phyloP scores from a whole-genome alignment of 2,888 invertebrate genomes.

The Mongoloraphidia duomilia region DNA sequence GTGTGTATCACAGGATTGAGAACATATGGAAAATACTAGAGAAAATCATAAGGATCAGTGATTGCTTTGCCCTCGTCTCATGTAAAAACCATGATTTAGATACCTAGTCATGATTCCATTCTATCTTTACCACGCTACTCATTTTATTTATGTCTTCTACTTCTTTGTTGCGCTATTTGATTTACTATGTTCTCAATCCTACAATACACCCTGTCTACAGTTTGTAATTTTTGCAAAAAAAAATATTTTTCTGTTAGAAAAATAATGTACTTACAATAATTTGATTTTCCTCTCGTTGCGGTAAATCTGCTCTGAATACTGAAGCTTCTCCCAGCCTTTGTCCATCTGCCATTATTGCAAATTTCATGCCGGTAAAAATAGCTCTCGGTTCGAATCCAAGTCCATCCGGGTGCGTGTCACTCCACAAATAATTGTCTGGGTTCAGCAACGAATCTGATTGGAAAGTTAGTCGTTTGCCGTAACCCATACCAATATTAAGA shows the following conservation, averaged over 20 bases:
- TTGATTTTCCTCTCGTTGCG: slow-evolving; percentile 50
- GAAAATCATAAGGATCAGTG: too few species aligned
- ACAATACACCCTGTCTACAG: background rate
- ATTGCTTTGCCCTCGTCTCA: too few species aligned
- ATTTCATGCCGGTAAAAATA: slow-evolving; percentile 49
- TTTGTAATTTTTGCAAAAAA: background rate
- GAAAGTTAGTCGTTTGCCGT: slow-evolving; percentile 62
- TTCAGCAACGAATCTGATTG: slow-evolving; percentile 43
- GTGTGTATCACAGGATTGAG: too few species aligned
- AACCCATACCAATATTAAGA: slow-evolving; percentile 56
- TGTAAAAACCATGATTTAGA: too few species aligned
- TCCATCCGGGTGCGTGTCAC: slow-evolving; percentile 60
- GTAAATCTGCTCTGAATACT: slow-evolving; percentile 51
- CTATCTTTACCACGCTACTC: background rate
- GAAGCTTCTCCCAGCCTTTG: slow-evolving; percentile 48
- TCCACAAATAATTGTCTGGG: slow-evolving; percentile 60
- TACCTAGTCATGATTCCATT: too few species aligned
- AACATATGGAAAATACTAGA: too few species aligned
- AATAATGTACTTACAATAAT: slow-evolving; percentile 30
- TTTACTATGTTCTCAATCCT: too few species aligned
- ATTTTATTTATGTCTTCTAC: background rate
- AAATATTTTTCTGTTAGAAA: background rate
- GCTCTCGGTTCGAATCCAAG: slow-evolving; percentile 53
- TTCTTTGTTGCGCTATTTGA: too few species aligned
- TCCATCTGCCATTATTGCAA: slow-evolving; percentile 43